These are phyloP conservation scores for Drosophila colorata DNA, from an alignment of 2,888 invertebrate genomes.

Conservation along the genomic window DNA sequence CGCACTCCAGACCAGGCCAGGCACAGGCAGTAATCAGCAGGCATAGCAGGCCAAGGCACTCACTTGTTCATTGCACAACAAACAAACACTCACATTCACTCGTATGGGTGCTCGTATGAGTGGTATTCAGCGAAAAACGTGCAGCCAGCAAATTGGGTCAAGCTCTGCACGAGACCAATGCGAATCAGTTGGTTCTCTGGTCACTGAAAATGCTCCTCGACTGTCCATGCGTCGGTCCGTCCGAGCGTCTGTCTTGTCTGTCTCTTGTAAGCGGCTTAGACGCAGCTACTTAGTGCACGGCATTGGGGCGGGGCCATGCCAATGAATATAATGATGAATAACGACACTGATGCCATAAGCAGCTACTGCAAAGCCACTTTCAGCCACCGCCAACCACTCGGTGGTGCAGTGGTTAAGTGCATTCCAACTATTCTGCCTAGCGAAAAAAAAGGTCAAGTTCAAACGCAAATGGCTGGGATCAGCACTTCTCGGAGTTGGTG, in stretches of 20 bases:
- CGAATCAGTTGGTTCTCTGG: slow-evolving; percentile 18
- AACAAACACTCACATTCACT: slow-evolving; percentile 8
- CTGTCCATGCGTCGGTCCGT: slow-evolving; percentile 3
- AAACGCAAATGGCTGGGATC: slow-evolving; percentile 33
- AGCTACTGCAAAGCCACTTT: slow-evolving; percentile 29
- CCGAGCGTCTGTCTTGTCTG: slow-evolving; percentile 4
- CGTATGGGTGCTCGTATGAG: slow-evolving; percentile 10
- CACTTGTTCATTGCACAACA: slow-evolving; percentile 46
- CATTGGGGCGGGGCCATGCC: slow-evolving; percentile 38
- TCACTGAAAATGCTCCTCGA: slow-evolving; percentile 10
- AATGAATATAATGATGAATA: slow-evolving; percentile 46
- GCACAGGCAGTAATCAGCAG: slow-evolving; percentile 55
- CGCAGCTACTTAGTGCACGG: slow-evolving; percentile 49
- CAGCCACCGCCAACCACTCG: slow-evolving; percentile 17
- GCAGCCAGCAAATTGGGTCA: slow-evolving; percentile 52
- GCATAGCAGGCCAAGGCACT: slow-evolving; percentile 19
- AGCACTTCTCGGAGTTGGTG: slow-evolving; percentile 27
- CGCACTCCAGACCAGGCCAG: slow-evolving; percentile 34
- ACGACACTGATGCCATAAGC: slow-evolving; percentile 37
- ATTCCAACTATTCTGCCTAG: slow-evolving; percentile 14
- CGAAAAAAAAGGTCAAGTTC: slow-evolving; percentile 54
- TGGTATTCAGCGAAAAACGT: slow-evolving; percentile 28
- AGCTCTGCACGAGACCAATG: slow-evolving; percentile 54
- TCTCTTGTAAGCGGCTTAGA: slow-evolving; percentile 62
- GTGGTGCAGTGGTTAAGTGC: slow-evolving; percentile 49